Conservation (phyloP, 1,140 invertebrate species). For the Tetranychus cinnabarinus region DNA sequence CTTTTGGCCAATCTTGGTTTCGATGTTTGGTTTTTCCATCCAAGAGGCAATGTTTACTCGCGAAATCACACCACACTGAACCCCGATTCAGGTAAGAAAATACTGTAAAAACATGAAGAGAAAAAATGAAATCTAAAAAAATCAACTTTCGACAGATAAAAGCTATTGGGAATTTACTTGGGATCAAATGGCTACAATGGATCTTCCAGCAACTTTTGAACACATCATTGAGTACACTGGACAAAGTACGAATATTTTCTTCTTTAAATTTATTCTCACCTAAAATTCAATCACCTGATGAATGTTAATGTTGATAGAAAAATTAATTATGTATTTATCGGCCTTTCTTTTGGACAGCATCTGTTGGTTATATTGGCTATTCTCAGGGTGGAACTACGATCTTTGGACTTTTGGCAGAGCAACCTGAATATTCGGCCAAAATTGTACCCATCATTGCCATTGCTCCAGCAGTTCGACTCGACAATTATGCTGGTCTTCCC, state of each 20-base stretch:
- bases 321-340: neutral
- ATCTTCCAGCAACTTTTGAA: conserved; percentile 40
- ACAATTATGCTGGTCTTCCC: neutral
- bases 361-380: neutral
- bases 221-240: conserved; percentile 30
- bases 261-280: neutral
- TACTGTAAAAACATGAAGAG: neutral
- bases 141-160: neutral
- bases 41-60: conserved; percentile 23
- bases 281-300: neutral
- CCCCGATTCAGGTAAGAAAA: neutral
- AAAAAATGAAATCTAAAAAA: neutral
- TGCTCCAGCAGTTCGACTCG: conserved; percentile 3
- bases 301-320: neutral
- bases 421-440: neutral
- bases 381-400: neutral
- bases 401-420: neutral
- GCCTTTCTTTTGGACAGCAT: neutral
- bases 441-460: neutral
- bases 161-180: conserved; percentile 26
- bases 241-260: conserved; percentile 9
- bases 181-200: conserved; percentile 48
- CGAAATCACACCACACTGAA: conserved; percentile 11
- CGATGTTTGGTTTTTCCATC: conserved; percentile 25
- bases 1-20: conserved; percentile 26